Evolutionary conservation across 2,797 vertebrate species (phyloP).

Genomic region (Sarcoramphus papa): DNA sequence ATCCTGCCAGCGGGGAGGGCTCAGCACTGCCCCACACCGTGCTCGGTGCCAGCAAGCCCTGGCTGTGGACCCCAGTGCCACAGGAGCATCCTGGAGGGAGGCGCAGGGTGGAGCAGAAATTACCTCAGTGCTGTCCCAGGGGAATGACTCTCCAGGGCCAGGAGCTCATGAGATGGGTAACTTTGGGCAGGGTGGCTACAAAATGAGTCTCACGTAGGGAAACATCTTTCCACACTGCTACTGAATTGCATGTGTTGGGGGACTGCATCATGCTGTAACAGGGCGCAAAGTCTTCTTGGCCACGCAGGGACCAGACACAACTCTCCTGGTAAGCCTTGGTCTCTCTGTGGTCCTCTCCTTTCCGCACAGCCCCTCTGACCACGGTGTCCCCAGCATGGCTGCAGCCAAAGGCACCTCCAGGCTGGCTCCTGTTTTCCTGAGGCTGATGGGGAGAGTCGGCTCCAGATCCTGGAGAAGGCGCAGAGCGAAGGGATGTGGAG

Average conservation of each 20-base stretch:
- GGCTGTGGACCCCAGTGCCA: background rate
- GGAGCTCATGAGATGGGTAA: background rate
- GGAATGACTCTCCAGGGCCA: background rate
- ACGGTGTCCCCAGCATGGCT: accelerated
- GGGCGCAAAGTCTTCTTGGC: background rate
- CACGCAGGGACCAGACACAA: background rate
- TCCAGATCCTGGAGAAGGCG: background rate
- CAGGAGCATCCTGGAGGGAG: background rate
- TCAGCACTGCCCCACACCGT: background rate
- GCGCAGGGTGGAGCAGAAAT: background rate
- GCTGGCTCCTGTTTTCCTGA: background rate
- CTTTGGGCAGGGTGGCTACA: background rate
- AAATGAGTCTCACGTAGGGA: background rate
- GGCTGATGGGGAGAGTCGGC: accelerated
- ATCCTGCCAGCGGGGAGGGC: background rate
- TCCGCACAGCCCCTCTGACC: background rate
- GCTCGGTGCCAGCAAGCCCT: background rate
- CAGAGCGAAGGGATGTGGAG: background rate
- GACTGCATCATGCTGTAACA: background rate
- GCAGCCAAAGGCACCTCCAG: background rate
- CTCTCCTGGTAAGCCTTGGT: background rate
- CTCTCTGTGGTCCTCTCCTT: background rate
- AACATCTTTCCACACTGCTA: background rate
- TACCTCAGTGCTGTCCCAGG: background rate
- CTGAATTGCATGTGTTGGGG: background rate